Evolutionary conservation across 35 echinoderm and acorn worm species (phyloP).

Genomic region (Amphiura filiformis): DNA sequence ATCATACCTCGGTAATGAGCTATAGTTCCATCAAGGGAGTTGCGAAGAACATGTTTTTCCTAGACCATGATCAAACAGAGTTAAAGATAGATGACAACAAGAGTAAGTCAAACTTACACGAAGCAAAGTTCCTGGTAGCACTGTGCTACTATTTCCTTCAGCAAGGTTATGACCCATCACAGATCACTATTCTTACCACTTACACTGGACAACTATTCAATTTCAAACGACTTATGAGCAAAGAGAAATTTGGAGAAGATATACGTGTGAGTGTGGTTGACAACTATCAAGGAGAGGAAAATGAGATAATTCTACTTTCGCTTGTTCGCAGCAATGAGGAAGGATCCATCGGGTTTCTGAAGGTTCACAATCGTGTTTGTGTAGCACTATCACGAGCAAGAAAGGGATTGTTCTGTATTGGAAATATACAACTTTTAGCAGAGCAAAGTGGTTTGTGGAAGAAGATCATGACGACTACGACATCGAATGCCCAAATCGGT

Average conservation of each 20-base stretch:
- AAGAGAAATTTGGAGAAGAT: slow-evolving; percentile 59
- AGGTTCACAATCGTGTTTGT: slow-evolving; percentile 79
- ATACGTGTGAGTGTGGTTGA: slow-evolving; percentile 73
- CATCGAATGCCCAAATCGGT: slow-evolving; percentile 19
- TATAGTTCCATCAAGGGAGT: not conserved
- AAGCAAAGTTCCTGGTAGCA: slow-evolving; percentile 54
- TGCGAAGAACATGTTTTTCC: slow-evolving; percentile 21
- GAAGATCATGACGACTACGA: slow-evolving; percentile 36
- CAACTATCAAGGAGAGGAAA: slow-evolving; percentile 96
- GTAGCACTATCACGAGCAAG: slow-evolving; percentile 88
- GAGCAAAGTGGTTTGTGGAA: slow-evolving; percentile 75
- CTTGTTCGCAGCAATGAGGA: slow-evolving; percentile 88
- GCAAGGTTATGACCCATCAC: slow-evolving; percentile 72
- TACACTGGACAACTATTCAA: slow-evolving; percentile 77
- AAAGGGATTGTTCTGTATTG: slow-evolving; percentile 83
- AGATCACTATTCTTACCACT: slow-evolving; percentile 80
- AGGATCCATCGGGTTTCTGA: slow-evolving; percentile 86
- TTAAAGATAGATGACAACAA: slow-evolving; percentile 46
- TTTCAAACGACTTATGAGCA: slow-evolving; percentile 68
- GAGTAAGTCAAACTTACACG: slow-evolving; percentile 75
- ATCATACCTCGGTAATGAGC: slow-evolving; percentile 3
- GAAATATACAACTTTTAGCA: slow-evolving; percentile 65
- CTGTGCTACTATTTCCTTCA: slow-evolving; percentile 81
- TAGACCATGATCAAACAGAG: slow-evolving; percentile 62
- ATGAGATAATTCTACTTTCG: slow-evolving; percentile 95